Evolutionary conservation across 2,888 invertebrate genomes (phyloP).

Genomic region (Cerastoderma edule): DNA sequence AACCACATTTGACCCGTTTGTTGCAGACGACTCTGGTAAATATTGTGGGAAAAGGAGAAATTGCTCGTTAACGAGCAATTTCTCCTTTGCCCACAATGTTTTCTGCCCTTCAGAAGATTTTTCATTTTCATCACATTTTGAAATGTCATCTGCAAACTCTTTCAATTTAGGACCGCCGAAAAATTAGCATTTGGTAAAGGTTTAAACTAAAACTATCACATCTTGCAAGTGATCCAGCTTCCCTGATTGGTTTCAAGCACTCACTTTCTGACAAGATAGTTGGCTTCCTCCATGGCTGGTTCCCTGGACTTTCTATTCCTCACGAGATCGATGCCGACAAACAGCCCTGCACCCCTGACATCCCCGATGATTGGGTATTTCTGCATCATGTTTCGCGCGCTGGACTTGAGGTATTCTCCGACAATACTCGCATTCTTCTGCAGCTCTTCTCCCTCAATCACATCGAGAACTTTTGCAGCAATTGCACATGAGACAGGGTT

Average conservation of each 20-base stretch:
- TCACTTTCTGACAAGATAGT: slow-evolving; percentile 79
- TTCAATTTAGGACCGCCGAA: too few relatives aligned
- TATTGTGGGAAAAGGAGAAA: too few relatives aligned
- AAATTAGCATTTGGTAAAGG: too few relatives aligned
- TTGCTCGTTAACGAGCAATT: too few relatives aligned
- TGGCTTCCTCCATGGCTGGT: slow-evolving; percentile 93
- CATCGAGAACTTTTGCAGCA: slow-evolving; percentile 96
- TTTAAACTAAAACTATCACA: too few relatives aligned
- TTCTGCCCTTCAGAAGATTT: too few relatives aligned
- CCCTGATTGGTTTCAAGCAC: neutral
- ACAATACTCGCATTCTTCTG: slow-evolving; percentile 92
- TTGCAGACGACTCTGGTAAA: too few relatives aligned
- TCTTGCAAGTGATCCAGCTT: too few relatives aligned
- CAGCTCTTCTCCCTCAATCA: slow-evolving; percentile 94
- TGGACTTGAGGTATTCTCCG: slow-evolving; percentile 91
- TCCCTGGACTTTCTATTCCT: slow-evolving; percentile 90
- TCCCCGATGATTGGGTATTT: slow-evolving; percentile 91
- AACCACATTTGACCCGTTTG: too few relatives aligned
- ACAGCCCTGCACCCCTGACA: slow-evolving; percentile 93
- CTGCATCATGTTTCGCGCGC: slow-evolving; percentile 88
- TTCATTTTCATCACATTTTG: too few relatives aligned
- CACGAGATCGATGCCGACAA: slow-evolving; percentile 97
- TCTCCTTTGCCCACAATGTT: too few relatives aligned
- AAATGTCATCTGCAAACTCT: too few relatives aligned
- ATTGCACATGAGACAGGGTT: slow-evolving; percentile 99